Base-by-base conservation (phyloP, 2,797 vertebrate species). In the Huso huso region DNA sequence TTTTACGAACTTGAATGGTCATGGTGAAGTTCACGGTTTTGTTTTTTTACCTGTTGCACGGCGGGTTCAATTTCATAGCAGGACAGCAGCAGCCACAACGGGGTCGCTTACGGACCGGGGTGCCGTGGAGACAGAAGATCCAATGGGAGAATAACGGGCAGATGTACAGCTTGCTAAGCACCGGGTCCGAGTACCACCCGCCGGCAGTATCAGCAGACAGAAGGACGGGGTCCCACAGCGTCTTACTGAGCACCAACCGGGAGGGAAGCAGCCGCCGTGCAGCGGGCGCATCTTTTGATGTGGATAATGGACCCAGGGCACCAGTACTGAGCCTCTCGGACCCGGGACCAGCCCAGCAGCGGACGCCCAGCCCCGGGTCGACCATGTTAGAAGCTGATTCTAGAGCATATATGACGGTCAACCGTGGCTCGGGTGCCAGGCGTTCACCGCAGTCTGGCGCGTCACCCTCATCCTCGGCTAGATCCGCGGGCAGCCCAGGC, bases 111-210 rank as follows among this genome's bases (percentile, higher is more conserved):
- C 62, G 66, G 6, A 60, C 49, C 1, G 83, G 77, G 10, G 13
- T 55, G 6, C 81, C 84, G 11, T 91, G 90, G 90, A 83, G 72
- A 70, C 84, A 90, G 55, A 81, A 76, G 57, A 76, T 85, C 49
- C 84, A 83, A 68, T 91, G 90, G 91, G 75, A 86, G 69, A 89
- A 81, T 66, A 86, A 87, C 71, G 87, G 91, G 0, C 84, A 81
- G 60, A 74, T 87, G 55, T 86, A 79, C 74, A 87, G 85, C 66
- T 74, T 92, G 18, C 72, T 86, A 70, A 90, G 86, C 79, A 86
- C 84, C 0, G 87, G 84, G 10, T 77, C 84, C 11, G 81, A 81
- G 8, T 86, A 87, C 60, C 83, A 71, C 4, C 66, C 73, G 10
- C 79, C 80, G 0, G 71, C 67, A 2, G 78, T 48, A 9, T 11